Evolutionary conservation across 2,797 vertebrate genomes (phyloP).

Genomic region (Alcedo atthis): DNA sequence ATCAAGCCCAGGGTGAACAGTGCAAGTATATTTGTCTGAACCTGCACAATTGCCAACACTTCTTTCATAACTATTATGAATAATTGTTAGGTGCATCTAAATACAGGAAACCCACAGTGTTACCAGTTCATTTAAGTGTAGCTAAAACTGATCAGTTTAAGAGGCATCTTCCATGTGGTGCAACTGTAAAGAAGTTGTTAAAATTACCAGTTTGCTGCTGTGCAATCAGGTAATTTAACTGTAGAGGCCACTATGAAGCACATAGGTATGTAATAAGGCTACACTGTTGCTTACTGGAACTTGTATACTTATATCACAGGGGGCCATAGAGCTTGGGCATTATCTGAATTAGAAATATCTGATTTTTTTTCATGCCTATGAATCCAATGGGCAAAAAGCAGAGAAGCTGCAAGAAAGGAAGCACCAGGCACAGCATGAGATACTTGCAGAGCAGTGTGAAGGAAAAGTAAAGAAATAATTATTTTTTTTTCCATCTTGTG

Average conservation of each 20-base stretch:
- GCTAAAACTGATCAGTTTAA: background rate
- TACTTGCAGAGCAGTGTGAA: background rate
- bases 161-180: background rate
- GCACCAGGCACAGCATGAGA: background rate
- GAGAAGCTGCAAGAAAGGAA: background rate
- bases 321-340: background rate
- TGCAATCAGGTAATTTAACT: background rate
- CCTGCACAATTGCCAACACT: background rate
- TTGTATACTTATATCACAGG: fast-evolving
- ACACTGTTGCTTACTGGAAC: fast-evolving
- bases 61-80: background rate
- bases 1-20: background rate
- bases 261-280: fast-evolving
- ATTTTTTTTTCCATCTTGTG: background rate
- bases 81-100: slow-evolving; percentile 3
- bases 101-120: background rate
- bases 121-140: background rate
- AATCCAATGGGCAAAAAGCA: background rate
- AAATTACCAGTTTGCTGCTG: background rate
- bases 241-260: background rate
- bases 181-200: background rate
- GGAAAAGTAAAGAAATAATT: background rate
- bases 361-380: background rate
- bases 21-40: background rate
- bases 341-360: background rate